Base-by-base conservation (phyloP, 1,140 invertebrate species). In the Elymnias hypermnestra region DNA sequence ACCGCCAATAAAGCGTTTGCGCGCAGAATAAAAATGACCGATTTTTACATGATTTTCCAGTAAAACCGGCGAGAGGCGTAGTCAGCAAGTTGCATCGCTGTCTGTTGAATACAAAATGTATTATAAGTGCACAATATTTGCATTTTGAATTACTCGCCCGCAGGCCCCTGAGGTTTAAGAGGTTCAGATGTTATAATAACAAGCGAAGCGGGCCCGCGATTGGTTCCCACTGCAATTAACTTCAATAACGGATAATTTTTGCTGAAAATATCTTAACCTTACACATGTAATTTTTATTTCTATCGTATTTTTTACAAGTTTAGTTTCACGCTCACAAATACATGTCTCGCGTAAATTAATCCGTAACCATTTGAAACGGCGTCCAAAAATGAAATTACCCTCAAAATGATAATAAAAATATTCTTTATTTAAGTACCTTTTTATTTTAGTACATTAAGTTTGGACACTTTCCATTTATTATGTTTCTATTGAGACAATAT, bases 41-140 rank as follows among this genome's bases (percentile, higher is more conserved):
- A 72, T 78, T 83, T 83, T 84, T 81, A 84, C 78, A 81, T 81
- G 78, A 78, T 78, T 82, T 63, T 63, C 58, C 77, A 66, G 77
- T 82, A 79, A 81, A 79, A 63, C 63, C 52, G 66, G 63, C 71
- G 62, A 71, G 64, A 78, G 73, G 70, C 76, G 72, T 71, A 63
- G 61, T 46, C 58, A 47, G 51, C 61, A 39, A 58, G 50, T 64
- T 71, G 71, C 67, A 72, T 43, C 36, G 67, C 40, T 54, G 64
- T 46, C 52, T 46, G 42, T 56, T 66, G 81, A 84, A 84, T 84
- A 84, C 81, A 59, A 77, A 83, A 75, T 71, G 62, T 58, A 67
- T 74, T 72, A 70, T 78, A 78, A 74, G 63, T 82, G 74, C 74
- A 74, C 53, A 74, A 64, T 72, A 84, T 84, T 84, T 78, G 73